These are phyloP conservation scores for Fukomys damarensis DNA, from an alignment of 2,113 vertebrate genomes.

Conservation along the genomic window DNA sequence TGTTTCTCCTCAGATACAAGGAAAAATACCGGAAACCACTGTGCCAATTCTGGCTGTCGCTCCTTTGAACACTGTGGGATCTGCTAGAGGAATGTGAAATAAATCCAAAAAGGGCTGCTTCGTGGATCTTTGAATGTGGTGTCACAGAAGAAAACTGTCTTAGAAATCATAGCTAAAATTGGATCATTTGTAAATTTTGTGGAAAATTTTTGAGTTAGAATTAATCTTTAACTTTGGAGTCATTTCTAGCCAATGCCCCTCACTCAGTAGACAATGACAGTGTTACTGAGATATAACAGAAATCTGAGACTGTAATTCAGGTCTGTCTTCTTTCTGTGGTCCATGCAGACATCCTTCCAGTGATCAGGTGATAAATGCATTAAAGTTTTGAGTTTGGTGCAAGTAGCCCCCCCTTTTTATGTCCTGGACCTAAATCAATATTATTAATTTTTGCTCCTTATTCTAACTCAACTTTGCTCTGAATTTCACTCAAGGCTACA, in stretches of 20 bases:
- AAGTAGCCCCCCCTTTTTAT: neutral
- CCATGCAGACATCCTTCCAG: neutral
- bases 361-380: neutral
- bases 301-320: constrained; percentile 14
- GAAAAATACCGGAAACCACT: constrained; percentile 79
- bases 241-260: constrained; percentile 33
- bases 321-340: neutral
- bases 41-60: constrained; percentile 76
- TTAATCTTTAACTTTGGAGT: constrained; percentile 55
- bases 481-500: neutral
- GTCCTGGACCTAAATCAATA: neutral
- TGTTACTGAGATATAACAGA: neutral
- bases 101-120: constrained; percentile 75
- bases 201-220: constrained; percentile 58
- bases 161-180: constrained; percentile 78
- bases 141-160: constrained; percentile 78
- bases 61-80: constrained; percentile 82
- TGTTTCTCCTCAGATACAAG: constrained; percentile 78
- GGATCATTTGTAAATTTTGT: constrained; percentile 75
- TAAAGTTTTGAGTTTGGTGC: neutral
- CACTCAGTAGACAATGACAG: neutral
- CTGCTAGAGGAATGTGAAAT: constrained; percentile 77
- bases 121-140: constrained; percentile 72
- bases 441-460: neutral
- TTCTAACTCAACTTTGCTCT: neutral